A percentile compares a stretch with the other conserved stretches of the same genome.
Conservation (phyloP, 2,797 vertebrate species). For the Coluber constrictor region DNA sequence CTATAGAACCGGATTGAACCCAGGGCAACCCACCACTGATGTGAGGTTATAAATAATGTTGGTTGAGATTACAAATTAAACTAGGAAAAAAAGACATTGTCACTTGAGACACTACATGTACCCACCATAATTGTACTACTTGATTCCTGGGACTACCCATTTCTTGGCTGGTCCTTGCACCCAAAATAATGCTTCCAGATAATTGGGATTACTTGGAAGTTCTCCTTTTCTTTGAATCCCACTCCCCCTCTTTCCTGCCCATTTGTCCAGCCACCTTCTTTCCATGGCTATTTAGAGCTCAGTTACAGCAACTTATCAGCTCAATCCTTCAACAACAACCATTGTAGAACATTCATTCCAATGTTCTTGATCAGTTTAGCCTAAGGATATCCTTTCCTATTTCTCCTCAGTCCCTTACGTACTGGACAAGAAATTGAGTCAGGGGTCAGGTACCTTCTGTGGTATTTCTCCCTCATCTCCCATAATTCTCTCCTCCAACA, state of each 20-base stretch:
- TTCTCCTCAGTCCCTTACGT: slow-evolving; percentile 52
- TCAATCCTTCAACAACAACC: neutral
- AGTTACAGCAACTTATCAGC: neutral
- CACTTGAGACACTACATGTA: neutral
- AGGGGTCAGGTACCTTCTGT: slow-evolving; percentile 57
- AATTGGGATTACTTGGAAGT: neutral
- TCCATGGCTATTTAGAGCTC: neutral
- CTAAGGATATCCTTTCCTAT: slow-evolving; percentile 37
- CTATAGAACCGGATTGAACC: too few species aligned
- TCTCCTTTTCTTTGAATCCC: neutral
- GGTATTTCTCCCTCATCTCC: slow-evolving; percentile 11
- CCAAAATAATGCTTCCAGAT: neutral
- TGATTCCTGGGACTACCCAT: neutral
- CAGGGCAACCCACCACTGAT: too few species aligned
- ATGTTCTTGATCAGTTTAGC: neutral
- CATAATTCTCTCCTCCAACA: neutral
- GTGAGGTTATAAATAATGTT: neutral
- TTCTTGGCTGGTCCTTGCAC: neutral
- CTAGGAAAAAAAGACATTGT: neutral
- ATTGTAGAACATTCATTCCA: neutral
- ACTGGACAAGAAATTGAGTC: slow-evolving; percentile 55
- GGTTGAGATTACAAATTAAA: too few species aligned
- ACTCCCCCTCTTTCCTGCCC: neutral
- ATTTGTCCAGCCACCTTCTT: neutral
- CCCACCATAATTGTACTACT: neutral